Percentiles rank a stretch among this genome's conserved stretches.
Conservation (phyloP, 2,113 vertebrate species). For the Microcebus jonahi region DNA sequence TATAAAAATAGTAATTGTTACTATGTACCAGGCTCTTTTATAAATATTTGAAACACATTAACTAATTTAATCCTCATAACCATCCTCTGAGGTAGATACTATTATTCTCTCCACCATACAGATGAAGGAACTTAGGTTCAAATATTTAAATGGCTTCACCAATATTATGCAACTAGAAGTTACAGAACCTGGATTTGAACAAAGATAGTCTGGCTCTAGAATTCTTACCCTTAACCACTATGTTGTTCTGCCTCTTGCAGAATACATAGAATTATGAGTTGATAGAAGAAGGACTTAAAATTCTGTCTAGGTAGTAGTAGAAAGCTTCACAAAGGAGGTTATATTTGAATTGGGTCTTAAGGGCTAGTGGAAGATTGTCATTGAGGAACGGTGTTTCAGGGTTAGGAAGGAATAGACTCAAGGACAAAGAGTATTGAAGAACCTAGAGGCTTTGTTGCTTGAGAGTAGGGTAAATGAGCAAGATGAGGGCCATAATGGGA, state of each 20-base stretch:
- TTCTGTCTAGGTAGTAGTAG: not conserved
- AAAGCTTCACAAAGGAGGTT: not conserved
- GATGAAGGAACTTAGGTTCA: not conserved
- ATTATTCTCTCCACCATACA: not conserved
- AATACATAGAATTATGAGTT: constrained; percentile 12
- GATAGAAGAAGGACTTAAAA: not conserved
- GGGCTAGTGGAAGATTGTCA: not conserved
- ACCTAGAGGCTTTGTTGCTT: not conserved
- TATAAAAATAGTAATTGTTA: constrained; percentile 2
- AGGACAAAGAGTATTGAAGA: not conserved
- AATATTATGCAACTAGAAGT: constrained; percentile 1
- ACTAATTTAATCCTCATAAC: constrained; percentile 33
- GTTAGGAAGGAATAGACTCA: not conserved
- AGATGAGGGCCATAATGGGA: not conserved
- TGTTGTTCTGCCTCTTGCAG: not conserved
- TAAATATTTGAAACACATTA: constrained; percentile 6
- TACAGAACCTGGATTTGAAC: constrained; percentile 12
- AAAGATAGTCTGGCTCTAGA: not conserved
- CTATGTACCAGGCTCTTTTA: not conserved
- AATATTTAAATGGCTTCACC: constrained; percentile 24
- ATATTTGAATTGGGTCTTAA: not conserved
- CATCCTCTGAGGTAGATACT: not conserved
- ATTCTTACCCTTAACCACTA: not conserved
- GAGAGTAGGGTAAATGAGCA: not conserved
- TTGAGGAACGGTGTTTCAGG: constrained; percentile 1